phyloP scores from a whole-genome alignment of 2,888 invertebrate species.

The Selenia dentaria region DNA sequence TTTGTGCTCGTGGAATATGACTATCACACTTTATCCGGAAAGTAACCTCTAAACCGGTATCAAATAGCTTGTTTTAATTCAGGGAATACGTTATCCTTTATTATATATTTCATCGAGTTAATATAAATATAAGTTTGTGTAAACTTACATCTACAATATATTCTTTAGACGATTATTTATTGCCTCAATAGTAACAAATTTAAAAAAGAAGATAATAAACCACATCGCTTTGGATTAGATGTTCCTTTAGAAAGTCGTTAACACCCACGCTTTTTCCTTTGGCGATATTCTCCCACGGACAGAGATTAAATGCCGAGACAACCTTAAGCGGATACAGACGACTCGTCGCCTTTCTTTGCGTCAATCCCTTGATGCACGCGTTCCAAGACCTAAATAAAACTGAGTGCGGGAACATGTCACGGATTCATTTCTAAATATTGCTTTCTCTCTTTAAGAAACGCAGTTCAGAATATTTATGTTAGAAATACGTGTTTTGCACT shows the following conservation, averaged over 20 bases:
- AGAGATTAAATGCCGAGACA: conserved; percentile 54
- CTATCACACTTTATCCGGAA: too few relatives aligned
- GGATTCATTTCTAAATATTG: conserved; percentile 20
- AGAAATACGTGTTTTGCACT: conserved; percentile 1
- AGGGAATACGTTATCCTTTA: too few relatives aligned
- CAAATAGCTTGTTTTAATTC: too few relatives aligned
- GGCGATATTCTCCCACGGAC: conserved; percentile 48
- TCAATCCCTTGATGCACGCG: conserved; percentile 23
- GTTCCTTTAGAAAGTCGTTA: conserved; percentile 46
- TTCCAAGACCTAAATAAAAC: conserved; percentile 17
- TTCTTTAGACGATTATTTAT: too few relatives aligned
- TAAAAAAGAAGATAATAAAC: too few relatives aligned
- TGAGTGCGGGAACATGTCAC: conserved; percentile 20
- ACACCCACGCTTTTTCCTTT: conserved; percentile 48
- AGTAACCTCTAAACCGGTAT: too few relatives aligned
- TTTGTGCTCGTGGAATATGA: too few relatives aligned
- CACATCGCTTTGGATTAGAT: conserved; percentile 41
- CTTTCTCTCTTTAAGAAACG: conserved; percentile 5
- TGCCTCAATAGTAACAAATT: too few relatives aligned
- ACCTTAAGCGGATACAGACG: conserved; percentile 31
- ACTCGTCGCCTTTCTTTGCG: conserved; percentile 19
- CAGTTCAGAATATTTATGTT: conserved; percentile 1
- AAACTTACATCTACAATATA: too few relatives aligned
- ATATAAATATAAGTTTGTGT: too few relatives aligned
- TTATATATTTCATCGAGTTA: too few relatives aligned